Evolutionary conservation across 2,113 vertebrate genomes (phyloP).

Genomic region (Greenwoodochromis staneri): DNA sequence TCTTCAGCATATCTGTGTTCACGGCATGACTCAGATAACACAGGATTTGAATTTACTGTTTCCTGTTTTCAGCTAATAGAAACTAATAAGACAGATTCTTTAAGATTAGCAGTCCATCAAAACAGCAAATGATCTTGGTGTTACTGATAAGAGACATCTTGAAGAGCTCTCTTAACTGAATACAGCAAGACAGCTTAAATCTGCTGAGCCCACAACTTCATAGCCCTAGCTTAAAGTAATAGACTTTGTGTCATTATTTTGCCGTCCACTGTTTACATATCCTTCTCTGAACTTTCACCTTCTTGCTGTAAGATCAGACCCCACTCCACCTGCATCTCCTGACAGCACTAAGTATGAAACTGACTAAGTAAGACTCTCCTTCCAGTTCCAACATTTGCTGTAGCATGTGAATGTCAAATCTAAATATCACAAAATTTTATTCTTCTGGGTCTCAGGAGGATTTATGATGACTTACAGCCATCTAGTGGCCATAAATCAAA

Average conservation of each 20-base stretch:
- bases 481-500: constrained; percentile 36
- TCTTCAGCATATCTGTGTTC: not conserved
- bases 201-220: not conserved
- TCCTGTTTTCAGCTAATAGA: not conserved
- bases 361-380: not conserved
- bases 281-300: not conserved
- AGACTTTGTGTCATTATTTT: not conserved
- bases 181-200: not conserved
- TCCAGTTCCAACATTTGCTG: not conserved
- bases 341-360: not conserved
- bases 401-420: not conserved
- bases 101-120: not conserved
- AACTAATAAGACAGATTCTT: not conserved
- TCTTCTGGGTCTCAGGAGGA: not conserved
- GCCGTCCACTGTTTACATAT: not conserved
- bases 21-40: not conserved
- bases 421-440: not conserved
- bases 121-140: not conserved
- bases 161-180: not conserved
- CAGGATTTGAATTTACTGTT: not conserved
- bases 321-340: not conserved
- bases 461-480: constrained; percentile 22
- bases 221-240: not conserved
- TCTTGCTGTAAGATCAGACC: not conserved
- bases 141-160: not conserved